Conservation (phyloP, 1,140 invertebrate genomes). For the Galleria mellonella region DNA sequence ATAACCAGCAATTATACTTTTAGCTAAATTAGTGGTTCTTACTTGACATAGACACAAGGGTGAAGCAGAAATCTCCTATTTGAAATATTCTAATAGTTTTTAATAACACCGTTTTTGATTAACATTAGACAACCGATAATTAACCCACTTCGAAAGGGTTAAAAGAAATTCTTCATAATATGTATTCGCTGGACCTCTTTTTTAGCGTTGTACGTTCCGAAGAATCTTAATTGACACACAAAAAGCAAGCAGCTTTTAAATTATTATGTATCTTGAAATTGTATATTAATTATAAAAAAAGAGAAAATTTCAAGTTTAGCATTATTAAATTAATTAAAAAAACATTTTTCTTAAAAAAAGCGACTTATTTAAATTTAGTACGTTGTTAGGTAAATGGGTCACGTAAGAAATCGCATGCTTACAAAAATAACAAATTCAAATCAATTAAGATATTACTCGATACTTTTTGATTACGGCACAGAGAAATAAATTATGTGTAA, state of each 20-base stretch:
- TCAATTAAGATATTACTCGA: too few relatives aligned
- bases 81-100: constrained; percentile 64
- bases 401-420: too few relatives aligned
- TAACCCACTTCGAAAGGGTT: constrained; percentile 49
- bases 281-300: too few relatives aligned
- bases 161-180: constrained; percentile 35
- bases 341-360: too few relatives aligned
- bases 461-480: too few relatives aligned
- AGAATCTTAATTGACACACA: not conserved
- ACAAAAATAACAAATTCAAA: too few relatives aligned
- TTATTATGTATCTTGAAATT: not conserved
- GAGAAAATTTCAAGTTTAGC: too few relatives aligned
- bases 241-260: not conserved
- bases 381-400: too few relatives aligned
- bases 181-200: not conserved
- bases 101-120: constrained; percentile 58
- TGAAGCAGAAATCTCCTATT: constrained; percentile 30
- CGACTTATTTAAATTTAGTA: too few relatives aligned
- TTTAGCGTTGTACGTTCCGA: not conserved
- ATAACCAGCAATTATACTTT: constrained; percentile 53
- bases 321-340: too few relatives aligned
- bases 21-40: constrained; percentile 52
- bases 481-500: too few relatives aligned
- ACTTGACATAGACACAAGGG: constrained; percentile 30
- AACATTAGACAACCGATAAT: constrained; percentile 58